These are phyloP conservation scores for Amblyornis subalaris DNA, from an alignment of 2,113 vertebrate genomes.

Conservation along the genomic window DNA sequence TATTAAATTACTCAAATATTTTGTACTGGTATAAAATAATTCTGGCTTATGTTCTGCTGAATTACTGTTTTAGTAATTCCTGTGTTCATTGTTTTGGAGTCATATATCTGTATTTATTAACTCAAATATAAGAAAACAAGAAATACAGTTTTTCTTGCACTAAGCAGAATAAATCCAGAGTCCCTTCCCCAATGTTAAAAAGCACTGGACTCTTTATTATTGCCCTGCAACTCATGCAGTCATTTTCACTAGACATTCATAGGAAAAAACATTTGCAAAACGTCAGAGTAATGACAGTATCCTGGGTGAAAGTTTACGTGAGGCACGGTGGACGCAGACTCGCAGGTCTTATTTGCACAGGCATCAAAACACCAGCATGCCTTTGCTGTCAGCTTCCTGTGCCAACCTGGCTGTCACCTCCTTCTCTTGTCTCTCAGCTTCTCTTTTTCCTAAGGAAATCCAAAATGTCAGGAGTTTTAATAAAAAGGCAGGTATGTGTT, in stretches of 20 bases:
- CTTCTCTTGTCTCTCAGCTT: neutral
- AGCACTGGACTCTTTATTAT: neutral
- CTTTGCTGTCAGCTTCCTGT: neutral
- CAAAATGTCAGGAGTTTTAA: neutral
- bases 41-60: neutral
- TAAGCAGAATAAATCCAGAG: neutral
- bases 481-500: neutral
- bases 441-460: neutral
- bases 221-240: neutral
- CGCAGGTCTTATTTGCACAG: neutral
- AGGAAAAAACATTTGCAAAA: neutral
- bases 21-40: neutral
- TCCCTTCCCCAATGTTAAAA: accelerated
- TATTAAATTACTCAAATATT: neutral
- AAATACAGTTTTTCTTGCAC: neutral
- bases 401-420: neutral
- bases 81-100: neutral
- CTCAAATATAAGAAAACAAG: neutral
- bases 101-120: neutral
- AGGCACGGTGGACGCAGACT: neutral
- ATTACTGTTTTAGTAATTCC: neutral
- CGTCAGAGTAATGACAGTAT: neutral
- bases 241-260: neutral
- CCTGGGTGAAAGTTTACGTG: accelerated
- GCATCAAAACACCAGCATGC: neutral